phyloP scores from a whole-genome alignment of 2,797 vertebrate genomes.

The Typhlichthys subterraneus region DNA sequence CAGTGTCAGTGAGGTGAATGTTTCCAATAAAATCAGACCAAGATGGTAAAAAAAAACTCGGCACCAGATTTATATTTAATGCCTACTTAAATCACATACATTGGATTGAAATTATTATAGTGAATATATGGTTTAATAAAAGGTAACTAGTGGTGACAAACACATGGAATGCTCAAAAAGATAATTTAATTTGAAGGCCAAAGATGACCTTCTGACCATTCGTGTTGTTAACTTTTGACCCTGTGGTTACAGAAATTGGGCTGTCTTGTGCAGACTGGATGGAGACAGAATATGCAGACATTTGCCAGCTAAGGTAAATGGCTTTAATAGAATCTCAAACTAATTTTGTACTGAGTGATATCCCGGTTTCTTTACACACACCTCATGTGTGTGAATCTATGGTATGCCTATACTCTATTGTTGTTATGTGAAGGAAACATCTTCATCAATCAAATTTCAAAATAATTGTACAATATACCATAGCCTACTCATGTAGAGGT shows the following conservation, averaged over 20 bases:
- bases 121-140: too few species aligned
- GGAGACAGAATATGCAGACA: conserved; percentile 29
- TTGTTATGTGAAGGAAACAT: not conserved
- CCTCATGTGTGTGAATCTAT: conserved; percentile 4
- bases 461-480: too few species aligned
- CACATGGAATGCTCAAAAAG: too few species aligned
- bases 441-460: too few species aligned
- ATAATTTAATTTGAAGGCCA: conserved; percentile 30
- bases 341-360: conserved; percentile 78
- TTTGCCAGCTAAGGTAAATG: conserved; percentile 57
- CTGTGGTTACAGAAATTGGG: conserved; percentile 36
- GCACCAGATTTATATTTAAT: not conserved
- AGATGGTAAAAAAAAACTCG: not conserved
- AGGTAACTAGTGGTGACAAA: too few species aligned
- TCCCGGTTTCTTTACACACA: conserved; percentile 25
- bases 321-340: conserved; percentile 60
- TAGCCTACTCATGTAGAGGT: too few species aligned
- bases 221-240: conserved; percentile 51
- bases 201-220: conserved; percentile 46
- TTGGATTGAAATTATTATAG: too few species aligned
- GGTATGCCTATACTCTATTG: not conserved
- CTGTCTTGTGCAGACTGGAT: conserved; percentile 56
- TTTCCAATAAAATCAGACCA: too few species aligned
- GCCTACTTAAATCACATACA: conserved; percentile 6
- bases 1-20: too few species aligned